Evolutionary conservation across 2,888 invertebrate genomes (phyloP), one percentile per base, ranked within the genome.

Genomic region (Lacanobia oleracea): DNA sequence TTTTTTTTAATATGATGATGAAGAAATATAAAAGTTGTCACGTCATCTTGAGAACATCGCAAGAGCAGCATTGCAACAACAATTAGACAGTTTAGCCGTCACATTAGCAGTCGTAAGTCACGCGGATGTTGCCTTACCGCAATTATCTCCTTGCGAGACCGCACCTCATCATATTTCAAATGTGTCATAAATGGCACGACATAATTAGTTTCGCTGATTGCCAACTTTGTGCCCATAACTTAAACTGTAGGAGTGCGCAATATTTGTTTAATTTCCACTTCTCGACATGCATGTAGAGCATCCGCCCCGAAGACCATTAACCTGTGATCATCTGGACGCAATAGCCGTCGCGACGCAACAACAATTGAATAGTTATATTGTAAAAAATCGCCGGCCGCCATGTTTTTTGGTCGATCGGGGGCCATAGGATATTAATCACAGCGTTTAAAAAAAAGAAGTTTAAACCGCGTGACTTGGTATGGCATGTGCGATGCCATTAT

Each of bases 41-140:
- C 33, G 2, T 33, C 33, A 56, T 1, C 67, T 33, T 21, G 14
- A 6, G 21, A 33, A n/a, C 54, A 9, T 16, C 6, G 16, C 48
- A 72, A 72, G 14, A 37, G 4, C 21, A 7, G 6, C 18, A 53
- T 62, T 70, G 50, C 50, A 16, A n/a, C 51, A 6, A 43, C 12
- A 63, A 63, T 75, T 75, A 69, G 37, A 57, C 23, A 60, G 43
- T 45, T 77, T 69, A 62, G 51, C 77, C 51, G 33, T 37, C n/a
- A 14, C 60, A 51, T 77, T 72, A 78, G 72, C 2, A 72, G 23
- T 72, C 10, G n/a, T 40, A 66, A 14, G 72, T 40, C 27, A 66
- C 23, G 1, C 73, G 67, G 79, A 77, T 73, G 57, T 79, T 77
- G 79, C 74, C 7, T 33, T 33, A 51, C 48, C 37, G 45, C 61